Conservation (phyloP, 2,797 vertebrate species). For the Limosa lapponica region DNA sequence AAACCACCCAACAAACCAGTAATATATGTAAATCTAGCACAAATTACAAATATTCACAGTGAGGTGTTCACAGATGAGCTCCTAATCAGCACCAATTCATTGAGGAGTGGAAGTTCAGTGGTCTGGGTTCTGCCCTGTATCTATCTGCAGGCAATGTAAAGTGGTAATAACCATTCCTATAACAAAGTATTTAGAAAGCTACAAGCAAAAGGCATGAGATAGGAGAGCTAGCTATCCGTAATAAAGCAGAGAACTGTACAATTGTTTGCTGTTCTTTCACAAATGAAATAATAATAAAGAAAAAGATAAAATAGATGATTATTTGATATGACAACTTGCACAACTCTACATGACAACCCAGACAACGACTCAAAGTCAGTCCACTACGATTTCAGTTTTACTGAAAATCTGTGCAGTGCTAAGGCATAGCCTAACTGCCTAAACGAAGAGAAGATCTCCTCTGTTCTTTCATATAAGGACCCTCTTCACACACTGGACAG, state of each 20-base stretch:
- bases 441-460: neutral
- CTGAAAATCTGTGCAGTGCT: neutral
- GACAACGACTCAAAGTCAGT: neutral
- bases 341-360: neutral
- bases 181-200: neutral
- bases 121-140: neutral
- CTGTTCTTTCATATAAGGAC: neutral
- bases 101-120: neutral
- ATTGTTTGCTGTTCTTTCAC: neutral
- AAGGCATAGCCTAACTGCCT: neutral
- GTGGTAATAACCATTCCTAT: neutral
- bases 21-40: neutral
- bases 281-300: neutral
- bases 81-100: neutral
- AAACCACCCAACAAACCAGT: neutral
- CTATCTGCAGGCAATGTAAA: neutral
- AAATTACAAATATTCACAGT: neutral
- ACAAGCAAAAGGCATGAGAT: neutral
- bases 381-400: neutral
- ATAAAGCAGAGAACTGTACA: neutral
- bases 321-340: neutral
- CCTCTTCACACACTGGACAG: neutral
- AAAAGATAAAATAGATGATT: rapidly evolving
- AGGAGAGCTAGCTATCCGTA: neutral
- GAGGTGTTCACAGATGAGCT: neutral